These are phyloP conservation scores for Dasyornis broadbenti DNA, from an alignment of 2,113 vertebrate species.

Conservation along the genomic window DNA sequence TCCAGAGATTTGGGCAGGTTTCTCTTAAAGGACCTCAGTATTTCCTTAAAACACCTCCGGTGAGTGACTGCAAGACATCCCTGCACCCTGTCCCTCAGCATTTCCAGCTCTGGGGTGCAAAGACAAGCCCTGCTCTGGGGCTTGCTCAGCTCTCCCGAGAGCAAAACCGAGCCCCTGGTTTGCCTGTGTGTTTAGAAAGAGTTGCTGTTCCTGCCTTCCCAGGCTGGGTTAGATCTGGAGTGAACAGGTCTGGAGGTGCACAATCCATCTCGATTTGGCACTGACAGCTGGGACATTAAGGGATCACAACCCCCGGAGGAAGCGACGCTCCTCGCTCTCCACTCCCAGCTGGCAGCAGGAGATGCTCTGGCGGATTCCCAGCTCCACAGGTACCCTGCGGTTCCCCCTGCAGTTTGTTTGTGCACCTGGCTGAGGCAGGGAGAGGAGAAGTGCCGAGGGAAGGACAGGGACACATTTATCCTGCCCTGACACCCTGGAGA, in stretches of 20 bases:
- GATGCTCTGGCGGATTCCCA: accelerated
- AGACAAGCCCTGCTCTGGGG: not conserved
- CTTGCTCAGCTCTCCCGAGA: not conserved
- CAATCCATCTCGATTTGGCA: not conserved
- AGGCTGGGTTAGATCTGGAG: not conserved
- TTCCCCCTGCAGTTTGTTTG: not conserved
- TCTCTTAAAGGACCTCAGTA: not conserved
- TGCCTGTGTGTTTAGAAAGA: not conserved
- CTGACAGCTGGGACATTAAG: not conserved
- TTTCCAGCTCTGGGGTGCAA: not conserved
- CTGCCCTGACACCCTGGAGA: not conserved
- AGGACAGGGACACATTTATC: not conserved
- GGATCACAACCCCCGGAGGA: accelerated
- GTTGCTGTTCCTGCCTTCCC: not conserved
- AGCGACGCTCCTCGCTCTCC: accelerated
- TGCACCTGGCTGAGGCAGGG: not conserved
- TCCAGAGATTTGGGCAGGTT: not conserved
- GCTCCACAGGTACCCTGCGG: not conserved
- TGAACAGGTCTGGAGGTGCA: not conserved
- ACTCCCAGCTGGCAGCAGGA: not conserved
- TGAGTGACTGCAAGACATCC: not conserved
- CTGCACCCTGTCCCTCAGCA: not conserved
- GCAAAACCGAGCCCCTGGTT: not conserved
- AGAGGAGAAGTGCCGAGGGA: not conserved
- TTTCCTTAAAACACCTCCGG: not conserved